Evolutionary conservation across 2,113 vertebrate species (phyloP).

Genomic region (Axis porcinus): DNA sequence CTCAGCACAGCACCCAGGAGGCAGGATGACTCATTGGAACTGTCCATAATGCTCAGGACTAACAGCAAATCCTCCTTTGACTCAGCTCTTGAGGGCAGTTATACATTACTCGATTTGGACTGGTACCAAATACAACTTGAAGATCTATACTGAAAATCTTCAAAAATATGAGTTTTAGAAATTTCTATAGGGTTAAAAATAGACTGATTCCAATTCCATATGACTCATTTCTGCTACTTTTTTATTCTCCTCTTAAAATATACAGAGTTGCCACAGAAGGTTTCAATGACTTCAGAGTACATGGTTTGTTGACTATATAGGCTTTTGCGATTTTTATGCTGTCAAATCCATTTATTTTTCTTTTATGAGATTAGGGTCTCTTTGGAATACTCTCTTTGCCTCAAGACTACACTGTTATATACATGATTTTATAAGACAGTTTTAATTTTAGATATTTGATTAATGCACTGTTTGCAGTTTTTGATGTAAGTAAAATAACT

Average conservation of each 20-base stretch:
- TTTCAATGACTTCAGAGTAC: neutral
- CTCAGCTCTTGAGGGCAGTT: too few relatives aligned
- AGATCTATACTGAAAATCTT: neutral
- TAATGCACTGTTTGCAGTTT: neutral
- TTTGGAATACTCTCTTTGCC: neutral
- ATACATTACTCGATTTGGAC: neutral
- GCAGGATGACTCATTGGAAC: neutral
- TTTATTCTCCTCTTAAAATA: neutral
- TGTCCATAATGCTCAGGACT: neutral
- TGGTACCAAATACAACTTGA: neutral
- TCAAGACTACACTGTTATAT: neutral
- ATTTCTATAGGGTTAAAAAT: neutral
- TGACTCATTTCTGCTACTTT: neutral
- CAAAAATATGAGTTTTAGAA: neutral
- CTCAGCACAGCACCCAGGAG: neutral
- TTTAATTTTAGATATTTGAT: neutral
- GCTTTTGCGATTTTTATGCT: neutral
- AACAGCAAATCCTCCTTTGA: neutral
- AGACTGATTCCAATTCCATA: neutral
- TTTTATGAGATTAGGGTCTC: neutral
- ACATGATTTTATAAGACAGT: neutral
- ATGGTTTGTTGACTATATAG: neutral
- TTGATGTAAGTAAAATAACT: neutral
- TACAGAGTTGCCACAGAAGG: neutral
- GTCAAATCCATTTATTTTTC: neutral